Conservation (phyloP, 2,888 invertebrate species). For the Agonopterix alstromeriana region DNA sequence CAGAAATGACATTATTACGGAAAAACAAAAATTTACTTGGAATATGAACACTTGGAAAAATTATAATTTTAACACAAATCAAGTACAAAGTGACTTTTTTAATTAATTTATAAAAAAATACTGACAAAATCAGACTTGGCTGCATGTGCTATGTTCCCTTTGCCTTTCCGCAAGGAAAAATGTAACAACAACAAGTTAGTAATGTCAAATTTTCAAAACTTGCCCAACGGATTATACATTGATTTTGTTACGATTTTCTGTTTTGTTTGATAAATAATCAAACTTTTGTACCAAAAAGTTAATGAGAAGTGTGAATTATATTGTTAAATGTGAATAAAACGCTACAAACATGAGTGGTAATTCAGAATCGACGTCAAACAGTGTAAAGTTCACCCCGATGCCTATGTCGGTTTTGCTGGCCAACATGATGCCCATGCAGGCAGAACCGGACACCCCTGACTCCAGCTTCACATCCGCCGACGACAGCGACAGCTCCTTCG, state of each 20-base stretch:
- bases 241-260: not conserved
- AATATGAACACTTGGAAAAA: too few relatives aligned
- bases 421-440: slow-evolving; percentile 50
- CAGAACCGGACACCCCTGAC: slow-evolving; percentile 38
- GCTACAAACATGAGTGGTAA: slow-evolving; percentile 44
- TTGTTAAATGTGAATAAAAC: slow-evolving; percentile 7
- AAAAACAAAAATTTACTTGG: too few relatives aligned
- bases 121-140: too few relatives aligned
- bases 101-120: too few relatives aligned
- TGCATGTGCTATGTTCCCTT: too few relatives aligned
- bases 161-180: too few relatives aligned
- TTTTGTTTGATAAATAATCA: not conserved
- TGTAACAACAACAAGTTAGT: too few relatives aligned
- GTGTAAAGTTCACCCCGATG: slow-evolving; percentile 64
- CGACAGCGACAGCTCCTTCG: slow-evolving; percentile 52
- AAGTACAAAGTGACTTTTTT: too few relatives aligned
- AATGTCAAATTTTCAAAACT: slow-evolving; percentile 2
- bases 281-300: not conserved
- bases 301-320: not conserved
- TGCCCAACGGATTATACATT: slow-evolving; percentile 6
- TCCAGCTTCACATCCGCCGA: slow-evolving; percentile 46
- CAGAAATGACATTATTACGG: too few relatives aligned
- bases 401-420: slow-evolving; percentile 65
- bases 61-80: too few relatives aligned
- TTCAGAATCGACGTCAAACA: slow-evolving; percentile 55